Evolutionary conservation across 2,888 invertebrate species (phyloP).

Genomic region (Acrobasis consociella): DNA sequence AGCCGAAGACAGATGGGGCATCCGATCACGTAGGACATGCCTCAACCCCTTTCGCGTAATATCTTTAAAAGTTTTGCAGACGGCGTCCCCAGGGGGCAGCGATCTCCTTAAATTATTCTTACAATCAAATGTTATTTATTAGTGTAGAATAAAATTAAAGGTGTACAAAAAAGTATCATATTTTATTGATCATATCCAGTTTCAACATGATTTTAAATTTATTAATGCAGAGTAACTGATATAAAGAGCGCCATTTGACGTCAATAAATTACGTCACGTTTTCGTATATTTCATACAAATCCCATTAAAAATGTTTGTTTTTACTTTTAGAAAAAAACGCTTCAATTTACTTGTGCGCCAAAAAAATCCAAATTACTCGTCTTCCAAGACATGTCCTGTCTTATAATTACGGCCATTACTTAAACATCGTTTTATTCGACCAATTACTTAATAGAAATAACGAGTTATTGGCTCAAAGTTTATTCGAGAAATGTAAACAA

Average conservation of each 20-base stretch:
- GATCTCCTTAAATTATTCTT: constrained; percentile 70
- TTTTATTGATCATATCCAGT: neutral
- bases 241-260: too few relatives aligned
- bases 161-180: neutral
- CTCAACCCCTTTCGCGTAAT: constrained; percentile 79
- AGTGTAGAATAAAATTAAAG: constrained; percentile 34
- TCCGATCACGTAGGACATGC: constrained; percentile 72
- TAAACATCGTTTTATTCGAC: constrained; percentile 80
- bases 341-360: too few relatives aligned
- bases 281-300: too few relatives aligned
- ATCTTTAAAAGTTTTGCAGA: constrained; percentile 80
- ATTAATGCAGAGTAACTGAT: too few relatives aligned
- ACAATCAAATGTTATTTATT: constrained; percentile 72
- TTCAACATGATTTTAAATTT: too few relatives aligned
- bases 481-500: constrained; percentile 70
- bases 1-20: constrained; percentile 76
- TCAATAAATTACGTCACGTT: too few relatives aligned
- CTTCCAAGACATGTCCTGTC: constrained; percentile 79
- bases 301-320: too few relatives aligned
- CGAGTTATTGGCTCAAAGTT: constrained; percentile 78
- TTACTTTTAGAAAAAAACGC: too few relatives aligned
- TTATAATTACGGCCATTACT: constrained; percentile 81
- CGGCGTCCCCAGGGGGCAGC: constrained; percentile 44
- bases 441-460: constrained; percentile 82
- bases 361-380: constrained; percentile 79